Conservation (phyloP, 2,888 invertebrate species). For the Megaustenia siamemsis region DNA sequence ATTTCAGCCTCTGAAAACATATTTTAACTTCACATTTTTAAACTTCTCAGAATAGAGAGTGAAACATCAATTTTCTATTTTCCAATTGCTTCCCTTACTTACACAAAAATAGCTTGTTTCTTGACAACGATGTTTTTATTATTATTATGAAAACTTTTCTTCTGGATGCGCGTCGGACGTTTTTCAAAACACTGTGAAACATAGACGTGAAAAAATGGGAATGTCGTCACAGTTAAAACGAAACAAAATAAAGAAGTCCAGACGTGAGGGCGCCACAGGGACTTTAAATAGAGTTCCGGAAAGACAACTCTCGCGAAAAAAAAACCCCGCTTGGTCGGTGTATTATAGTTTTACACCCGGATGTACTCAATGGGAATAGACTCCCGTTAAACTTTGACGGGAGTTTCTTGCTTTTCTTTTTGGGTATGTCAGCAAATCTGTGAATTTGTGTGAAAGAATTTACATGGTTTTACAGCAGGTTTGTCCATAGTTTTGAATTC, state of each 20-base stretch:
- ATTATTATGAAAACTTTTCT: constrained; percentile 12
- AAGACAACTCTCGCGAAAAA: constrained; percentile 7
- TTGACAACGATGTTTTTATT: neutral
- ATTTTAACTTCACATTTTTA: too few relatives aligned
- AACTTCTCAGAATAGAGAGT: too few relatives aligned
- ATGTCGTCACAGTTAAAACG: constrained; percentile 30
- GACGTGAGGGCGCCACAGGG: constrained; percentile 33
- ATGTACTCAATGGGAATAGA: neutral
- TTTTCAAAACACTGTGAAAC: constrained; percentile 23
- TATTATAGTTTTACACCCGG: neutral
- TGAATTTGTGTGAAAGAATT: neutral
- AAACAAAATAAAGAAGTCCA: constrained; percentile 35
- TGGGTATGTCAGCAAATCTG: neutral
- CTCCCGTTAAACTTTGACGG: neutral
- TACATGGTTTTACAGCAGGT: neutral
- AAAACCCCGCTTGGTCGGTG: neutral
- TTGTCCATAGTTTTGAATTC: neutral
- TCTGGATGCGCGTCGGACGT: neutral
- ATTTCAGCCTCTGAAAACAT: too few relatives aligned
- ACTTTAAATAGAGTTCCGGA: constrained; percentile 34
- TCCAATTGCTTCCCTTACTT: neutral
- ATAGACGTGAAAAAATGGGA: constrained; percentile 1
- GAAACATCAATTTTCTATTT: too few relatives aligned
- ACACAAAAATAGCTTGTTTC: constrained; percentile 12
- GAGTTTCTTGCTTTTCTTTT: neutral